Percentiles rank a stretch among this genome's conserved stretches.
Evolutionary conservation across 2,113 vertebrate species (phyloP).

Genomic region (Ariopsis seemanni): DNA sequence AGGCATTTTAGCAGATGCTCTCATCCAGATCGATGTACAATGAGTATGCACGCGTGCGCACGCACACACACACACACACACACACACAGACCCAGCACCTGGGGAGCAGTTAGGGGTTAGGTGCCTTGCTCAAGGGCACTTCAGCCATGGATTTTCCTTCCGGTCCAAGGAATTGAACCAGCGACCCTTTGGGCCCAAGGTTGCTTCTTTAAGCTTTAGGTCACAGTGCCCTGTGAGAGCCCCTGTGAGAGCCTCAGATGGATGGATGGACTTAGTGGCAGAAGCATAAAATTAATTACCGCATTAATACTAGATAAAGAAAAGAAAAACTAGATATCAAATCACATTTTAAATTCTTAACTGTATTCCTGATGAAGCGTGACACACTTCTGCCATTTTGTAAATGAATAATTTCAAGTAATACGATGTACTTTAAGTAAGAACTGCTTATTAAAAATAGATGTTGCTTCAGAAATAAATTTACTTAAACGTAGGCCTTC

Average conservation of each 20-base stretch:
- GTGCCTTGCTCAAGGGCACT: too few relatives aligned
- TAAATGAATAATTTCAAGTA: background rate
- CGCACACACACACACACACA: too few relatives aligned
- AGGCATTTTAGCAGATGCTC: too few relatives aligned
- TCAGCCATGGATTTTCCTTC: too few relatives aligned
- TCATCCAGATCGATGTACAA: too few relatives aligned
- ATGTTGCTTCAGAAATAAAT: background rate
- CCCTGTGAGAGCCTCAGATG: background rate
- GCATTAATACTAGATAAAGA: background rate
- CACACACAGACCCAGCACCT: too few relatives aligned
- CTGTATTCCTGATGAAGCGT: background rate
- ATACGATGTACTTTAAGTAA: background rate
- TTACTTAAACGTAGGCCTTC: background rate
- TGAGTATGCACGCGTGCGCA: too few relatives aligned
- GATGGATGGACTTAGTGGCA: background rate
- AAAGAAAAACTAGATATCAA: slow-evolving; percentile 2
- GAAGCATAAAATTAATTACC: background rate
- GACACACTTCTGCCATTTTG: background rate
- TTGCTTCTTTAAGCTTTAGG: too few relatives aligned
- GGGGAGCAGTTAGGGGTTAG: too few relatives aligned
- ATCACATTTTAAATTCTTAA: background rate
- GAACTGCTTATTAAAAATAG: background rate
- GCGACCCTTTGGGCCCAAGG: too few relatives aligned
- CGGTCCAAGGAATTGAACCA: too few relatives aligned
- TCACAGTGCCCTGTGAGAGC: too few relatives aligned